Base-by-base conservation (phyloP, 2,113 vertebrate genomes). In the Tor tambroides region DNA sequence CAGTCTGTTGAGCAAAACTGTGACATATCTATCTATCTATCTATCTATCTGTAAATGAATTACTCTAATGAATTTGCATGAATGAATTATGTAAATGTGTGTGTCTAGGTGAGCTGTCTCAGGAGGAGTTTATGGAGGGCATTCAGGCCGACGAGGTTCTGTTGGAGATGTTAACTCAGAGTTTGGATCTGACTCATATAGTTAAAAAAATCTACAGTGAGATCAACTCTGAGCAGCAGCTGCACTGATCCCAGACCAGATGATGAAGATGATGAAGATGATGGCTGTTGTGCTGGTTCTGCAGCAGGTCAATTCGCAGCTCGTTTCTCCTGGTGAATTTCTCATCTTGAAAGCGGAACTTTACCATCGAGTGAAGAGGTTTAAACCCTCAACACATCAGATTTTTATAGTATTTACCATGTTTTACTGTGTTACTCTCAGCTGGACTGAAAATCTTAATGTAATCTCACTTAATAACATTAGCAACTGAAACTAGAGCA, bases 81-180 rank as follows among this genome's bases (percentile, higher is more conserved):
- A 14, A 49, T 5, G 4, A 51, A 5, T 51, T 4, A 4, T 38
- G 67, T 21, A 43, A 4, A 23, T 46, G 30, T 15, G 41, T 75
- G 12, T 82, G 80, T 0, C 1, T 88, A 97, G 97, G 96, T 0
- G 96, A 97, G 56, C 92, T 97, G n/a, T 96, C 96, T 41, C 92
- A 96, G 86, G 96, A 98, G 5, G 97, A 98, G 92, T 98, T 98
- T 93, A 94, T 97, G 92, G 95, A 96, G 5, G 96, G 96, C 0
- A 93, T 98, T 43, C 96, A 96, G 84, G 96, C 95, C 26, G 96
- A 97, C 0, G 94, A 96, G 77, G 77, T 91, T 91, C 95, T 98
- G 91, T 94, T 96, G 78, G 91, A 94, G 10, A 96, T 92, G 9
- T 92, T 97, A 38, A 98, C 97, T 0, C 94, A 96, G 87, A 97